These are phyloP conservation scores for Myrmophylax atrothorax DNA, from an alignment of 2,113 vertebrate species.

Conservation along the genomic window DNA sequence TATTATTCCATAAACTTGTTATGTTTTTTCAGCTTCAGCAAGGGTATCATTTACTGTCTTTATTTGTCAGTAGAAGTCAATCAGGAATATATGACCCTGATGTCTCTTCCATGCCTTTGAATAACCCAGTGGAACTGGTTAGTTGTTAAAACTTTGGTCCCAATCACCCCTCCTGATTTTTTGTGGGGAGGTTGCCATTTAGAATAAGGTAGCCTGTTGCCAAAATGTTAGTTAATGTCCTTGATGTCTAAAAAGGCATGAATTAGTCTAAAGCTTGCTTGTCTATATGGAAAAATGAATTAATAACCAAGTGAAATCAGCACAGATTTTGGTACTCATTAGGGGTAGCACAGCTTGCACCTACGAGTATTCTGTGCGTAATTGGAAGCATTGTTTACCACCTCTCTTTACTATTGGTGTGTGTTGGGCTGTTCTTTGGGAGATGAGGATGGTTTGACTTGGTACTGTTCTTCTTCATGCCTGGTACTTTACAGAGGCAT, in stretches of 20 bases:
- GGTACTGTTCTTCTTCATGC: not conserved
- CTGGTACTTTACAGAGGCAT: not conserved
- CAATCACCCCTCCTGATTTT: accelerated
- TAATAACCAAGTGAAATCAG: not conserved
- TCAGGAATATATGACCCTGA: not conserved
- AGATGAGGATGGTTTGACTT: not conserved
- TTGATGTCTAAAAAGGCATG: not conserved
- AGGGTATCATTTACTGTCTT: not conserved
- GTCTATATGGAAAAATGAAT: not conserved
- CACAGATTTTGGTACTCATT: not conserved
- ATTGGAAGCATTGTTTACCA: not conserved
- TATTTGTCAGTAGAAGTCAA: not conserved
- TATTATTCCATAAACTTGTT: not conserved
- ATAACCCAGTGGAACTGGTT: not conserved
- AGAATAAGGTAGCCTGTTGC: not conserved
- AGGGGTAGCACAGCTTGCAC: not conserved
- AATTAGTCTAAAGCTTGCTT: not conserved
- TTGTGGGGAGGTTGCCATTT: not conserved
- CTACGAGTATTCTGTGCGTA: not conserved
- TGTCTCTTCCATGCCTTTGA: not conserved
- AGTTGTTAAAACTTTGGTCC: not conserved
- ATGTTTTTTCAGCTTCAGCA: not conserved
- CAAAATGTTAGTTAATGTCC: not conserved
- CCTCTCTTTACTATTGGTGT: slow-evolving; percentile 2
- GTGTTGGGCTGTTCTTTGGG: not conserved